Conservation (phyloP, 2,113 vertebrate genomes). For the Oncorhynchus kisutch region DNA sequence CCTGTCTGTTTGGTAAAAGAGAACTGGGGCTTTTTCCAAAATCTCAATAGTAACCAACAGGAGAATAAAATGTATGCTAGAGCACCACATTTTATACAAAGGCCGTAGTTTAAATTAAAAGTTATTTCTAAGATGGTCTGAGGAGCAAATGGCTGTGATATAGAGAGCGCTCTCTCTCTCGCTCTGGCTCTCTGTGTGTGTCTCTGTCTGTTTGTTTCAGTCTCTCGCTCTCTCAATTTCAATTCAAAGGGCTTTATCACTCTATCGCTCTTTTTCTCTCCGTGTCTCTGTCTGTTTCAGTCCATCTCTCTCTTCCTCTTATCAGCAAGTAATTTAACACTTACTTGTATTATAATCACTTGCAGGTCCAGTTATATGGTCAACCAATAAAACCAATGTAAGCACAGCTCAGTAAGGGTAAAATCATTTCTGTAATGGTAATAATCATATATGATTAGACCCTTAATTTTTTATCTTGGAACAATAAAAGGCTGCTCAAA, state of each 20-base stretch:
- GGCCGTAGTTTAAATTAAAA: background rate
- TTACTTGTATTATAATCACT: slow-evolving; percentile 25
- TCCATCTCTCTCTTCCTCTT: slow-evolving; percentile 1
- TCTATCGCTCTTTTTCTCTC: background rate
- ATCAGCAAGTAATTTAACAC: slow-evolving; percentile 28
- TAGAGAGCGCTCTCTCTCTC: background rate
- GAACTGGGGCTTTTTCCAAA: background rate
- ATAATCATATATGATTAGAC: background rate
- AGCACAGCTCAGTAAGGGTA: slow-evolving; percentile 24
- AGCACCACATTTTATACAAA: no score
- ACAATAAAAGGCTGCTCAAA: background rate
- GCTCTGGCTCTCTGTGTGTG: no score
- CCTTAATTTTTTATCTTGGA: background rate
- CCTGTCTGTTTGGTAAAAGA: background rate
- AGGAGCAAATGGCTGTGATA: background rate
- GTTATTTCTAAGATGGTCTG: background rate
- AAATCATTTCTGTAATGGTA: slow-evolving; percentile 4
- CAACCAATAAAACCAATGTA: slow-evolving; percentile 44
- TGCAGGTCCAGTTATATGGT: slow-evolving; percentile 30
- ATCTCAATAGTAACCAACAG: background rate
- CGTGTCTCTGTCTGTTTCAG: no score
- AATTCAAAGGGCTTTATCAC: no score
- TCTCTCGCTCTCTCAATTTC: no score
- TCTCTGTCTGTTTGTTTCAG: no score
- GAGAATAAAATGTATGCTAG: no score